phyloP scores from a whole-genome alignment of 2,113 vertebrate genomes.

The Ailurus styani region DNA sequence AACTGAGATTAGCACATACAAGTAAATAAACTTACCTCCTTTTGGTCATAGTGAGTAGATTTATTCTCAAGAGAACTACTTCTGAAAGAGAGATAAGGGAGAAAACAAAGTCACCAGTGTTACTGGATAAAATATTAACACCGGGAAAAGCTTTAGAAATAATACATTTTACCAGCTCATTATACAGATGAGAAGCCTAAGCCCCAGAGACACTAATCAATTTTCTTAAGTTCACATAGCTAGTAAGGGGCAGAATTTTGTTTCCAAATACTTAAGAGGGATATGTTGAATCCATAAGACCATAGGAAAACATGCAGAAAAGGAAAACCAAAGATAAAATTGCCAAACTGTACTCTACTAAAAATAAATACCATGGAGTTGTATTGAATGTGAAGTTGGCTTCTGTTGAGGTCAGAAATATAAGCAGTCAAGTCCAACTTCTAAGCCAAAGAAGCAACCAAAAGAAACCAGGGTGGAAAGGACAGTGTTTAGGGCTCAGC shows the following conservation, averaged over 20 bases:
- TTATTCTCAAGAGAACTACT: not conserved
- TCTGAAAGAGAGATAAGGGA: not conserved
- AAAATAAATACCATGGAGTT: not conserved
- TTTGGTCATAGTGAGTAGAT: not conserved
- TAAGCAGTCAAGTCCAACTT: not conserved
- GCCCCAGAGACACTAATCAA: not conserved
- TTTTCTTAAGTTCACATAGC: not conserved
- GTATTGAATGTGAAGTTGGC: not conserved
- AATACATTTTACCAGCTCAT: not conserved
- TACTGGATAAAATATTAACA: not conserved
- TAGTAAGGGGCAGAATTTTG: not conserved
- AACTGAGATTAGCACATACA: not conserved
- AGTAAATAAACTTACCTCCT: conserved; percentile 6
- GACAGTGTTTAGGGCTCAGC: not conserved
- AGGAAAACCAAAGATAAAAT: not conserved
- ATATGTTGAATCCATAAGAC: not conserved
- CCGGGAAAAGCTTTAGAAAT: not conserved
- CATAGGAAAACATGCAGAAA: not conserved
- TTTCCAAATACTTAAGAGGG: not conserved
- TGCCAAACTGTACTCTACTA: not conserved
- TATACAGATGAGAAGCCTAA: not conserved
- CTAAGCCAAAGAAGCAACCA: not conserved
- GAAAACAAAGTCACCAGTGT: not conserved
- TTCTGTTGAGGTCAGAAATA: not conserved
- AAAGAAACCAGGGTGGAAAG: not conserved